Conservation (phyloP, 2,888 invertebrate species). For the Achlya flavicornis region DNA sequence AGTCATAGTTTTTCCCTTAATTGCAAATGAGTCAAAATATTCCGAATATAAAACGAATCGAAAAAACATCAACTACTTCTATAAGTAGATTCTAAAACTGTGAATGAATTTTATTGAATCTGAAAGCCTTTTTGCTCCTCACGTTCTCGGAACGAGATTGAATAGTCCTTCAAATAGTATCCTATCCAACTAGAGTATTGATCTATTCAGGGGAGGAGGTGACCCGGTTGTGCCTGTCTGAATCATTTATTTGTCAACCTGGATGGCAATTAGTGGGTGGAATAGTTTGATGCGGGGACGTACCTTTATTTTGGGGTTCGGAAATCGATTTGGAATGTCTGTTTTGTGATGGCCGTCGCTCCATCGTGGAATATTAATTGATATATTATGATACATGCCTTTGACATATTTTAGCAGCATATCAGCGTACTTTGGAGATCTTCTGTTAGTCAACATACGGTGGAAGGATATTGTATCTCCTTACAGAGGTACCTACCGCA, state of each 20-base stretch:
- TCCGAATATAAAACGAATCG: too few relatives aligned
- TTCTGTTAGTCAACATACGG: too few relatives aligned
- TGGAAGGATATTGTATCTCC: too few relatives aligned
- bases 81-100: too few relatives aligned
- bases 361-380: too few relatives aligned
- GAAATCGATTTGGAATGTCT: neutral
- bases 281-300: neutral
- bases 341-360: neutral
- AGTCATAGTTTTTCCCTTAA: too few relatives aligned
- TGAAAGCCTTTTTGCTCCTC: neutral
- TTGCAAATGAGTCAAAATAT: too few relatives aligned
- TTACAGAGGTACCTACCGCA: too few relatives aligned
- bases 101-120: neutral
- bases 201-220: neutral
- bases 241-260: constrained; percentile 2
- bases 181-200: neutral
- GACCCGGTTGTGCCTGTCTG: constrained; percentile 1
- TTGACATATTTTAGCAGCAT: too few relatives aligned
- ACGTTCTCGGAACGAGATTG: neutral
- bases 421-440: too few relatives aligned
- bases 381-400: too few relatives aligned
- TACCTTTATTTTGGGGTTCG: neutral
- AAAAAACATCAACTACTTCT: too few relatives aligned
- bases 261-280: neutral
- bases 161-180: neutral